phyloP scores from a whole-genome alignment of 2,888 invertebrate genomes.

The Petrolisthes manimaculis region DNA sequence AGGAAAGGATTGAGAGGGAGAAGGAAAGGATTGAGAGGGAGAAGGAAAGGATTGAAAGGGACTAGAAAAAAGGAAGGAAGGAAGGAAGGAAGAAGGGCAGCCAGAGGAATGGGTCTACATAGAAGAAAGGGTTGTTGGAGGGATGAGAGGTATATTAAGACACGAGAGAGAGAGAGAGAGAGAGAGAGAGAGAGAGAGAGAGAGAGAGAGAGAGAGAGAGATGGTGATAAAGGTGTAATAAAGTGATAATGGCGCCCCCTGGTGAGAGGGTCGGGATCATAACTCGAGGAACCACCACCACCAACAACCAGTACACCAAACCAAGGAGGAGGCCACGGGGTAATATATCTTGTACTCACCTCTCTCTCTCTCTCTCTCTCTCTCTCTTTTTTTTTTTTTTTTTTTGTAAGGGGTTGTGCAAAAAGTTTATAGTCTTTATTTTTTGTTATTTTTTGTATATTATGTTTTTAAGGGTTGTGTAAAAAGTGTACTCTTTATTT shows the following conservation, averaged over 20 bases:
- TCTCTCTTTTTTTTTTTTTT: background rate
- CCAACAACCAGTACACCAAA: background rate
- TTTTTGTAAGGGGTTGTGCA: too few relatives aligned
- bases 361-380: background rate
- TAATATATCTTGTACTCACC: too few relatives aligned
- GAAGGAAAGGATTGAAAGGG: background rate
- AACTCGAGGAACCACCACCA: constrained; percentile 25
- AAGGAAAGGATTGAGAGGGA: background rate
- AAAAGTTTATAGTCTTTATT: too few relatives aligned
- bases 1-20: background rate
- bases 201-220: constrained; percentile 16
- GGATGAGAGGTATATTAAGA: background rate
- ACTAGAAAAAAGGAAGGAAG: background rate
- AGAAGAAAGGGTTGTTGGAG: background rate
- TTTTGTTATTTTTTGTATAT: too few relatives aligned
- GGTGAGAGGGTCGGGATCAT: constrained; percentile 32
- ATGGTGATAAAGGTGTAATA: constrained; percentile 50
- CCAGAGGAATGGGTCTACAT: background rate
- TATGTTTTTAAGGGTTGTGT: too few relatives aligned
- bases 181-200: background rate
- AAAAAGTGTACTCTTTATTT: too few relatives aligned
- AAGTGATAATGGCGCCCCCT: constrained; percentile 53
- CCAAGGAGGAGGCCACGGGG: background rate
- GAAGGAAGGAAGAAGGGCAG: background rate
- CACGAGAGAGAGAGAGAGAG: too few relatives aligned